Conservation (phyloP, 2,888 invertebrate species). For the Cataglyphis albicans region DNA sequence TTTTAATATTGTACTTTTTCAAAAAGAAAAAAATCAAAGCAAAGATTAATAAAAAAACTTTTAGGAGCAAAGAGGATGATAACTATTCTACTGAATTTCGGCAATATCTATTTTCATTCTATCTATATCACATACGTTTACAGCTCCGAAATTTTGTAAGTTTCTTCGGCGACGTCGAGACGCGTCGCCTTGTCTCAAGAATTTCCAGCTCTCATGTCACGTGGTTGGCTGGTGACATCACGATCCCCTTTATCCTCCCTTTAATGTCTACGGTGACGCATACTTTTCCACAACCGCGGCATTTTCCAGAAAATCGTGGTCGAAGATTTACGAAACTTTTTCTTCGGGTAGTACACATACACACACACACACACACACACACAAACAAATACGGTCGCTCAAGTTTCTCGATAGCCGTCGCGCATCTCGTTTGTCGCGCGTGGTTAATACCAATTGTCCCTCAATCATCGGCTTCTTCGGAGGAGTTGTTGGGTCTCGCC, state of each 20-base stretch:
- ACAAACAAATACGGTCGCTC: background rate
- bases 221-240: constrained; percentile 49
- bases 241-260: constrained; percentile 45
- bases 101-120: constrained; percentile 5
- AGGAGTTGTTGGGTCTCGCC: constrained; percentile 60
- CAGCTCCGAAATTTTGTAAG: constrained; percentile 37
- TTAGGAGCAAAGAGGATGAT: background rate
- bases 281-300: constrained; percentile 29
- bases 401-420: constrained; percentile 31
- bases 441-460: constrained; percentile 73
- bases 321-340: constrained; percentile 47
- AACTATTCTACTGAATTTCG: constrained; percentile 13
- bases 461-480: constrained; percentile 69
- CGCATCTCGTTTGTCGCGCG: constrained; percentile 54
- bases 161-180: constrained; percentile 53
- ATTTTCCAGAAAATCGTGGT: constrained; percentile 37
- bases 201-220: constrained; percentile 52
- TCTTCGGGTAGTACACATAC: background rate
- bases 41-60: constrained; percentile 7
- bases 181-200: constrained; percentile 55
- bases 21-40: background rate
- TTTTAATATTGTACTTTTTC: background rate
- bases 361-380: background rate
- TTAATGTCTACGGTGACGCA: constrained; percentile 49
- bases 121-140: constrained; percentile 2